A percentile compares a stretch with the other conserved stretches of the same genome.
These are phyloP conservation scores for Macropus fuliginosus DNA, from an alignment of 2,797 vertebrate species.

Conservation along the genomic window DNA sequence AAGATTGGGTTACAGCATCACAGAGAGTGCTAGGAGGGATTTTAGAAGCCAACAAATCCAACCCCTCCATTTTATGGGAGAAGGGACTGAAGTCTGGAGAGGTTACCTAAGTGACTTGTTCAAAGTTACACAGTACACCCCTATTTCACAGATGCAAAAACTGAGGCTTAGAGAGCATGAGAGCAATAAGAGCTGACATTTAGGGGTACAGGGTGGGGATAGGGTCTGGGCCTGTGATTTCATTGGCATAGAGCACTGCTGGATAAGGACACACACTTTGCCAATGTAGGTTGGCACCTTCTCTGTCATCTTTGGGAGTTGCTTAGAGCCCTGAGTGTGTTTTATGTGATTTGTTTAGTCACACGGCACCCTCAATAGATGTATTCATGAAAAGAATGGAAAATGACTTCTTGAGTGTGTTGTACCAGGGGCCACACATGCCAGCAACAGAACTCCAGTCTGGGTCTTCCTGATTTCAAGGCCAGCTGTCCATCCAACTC, in stretches of 20 bases:
- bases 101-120: not conserved
- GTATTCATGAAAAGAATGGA: not conserved
- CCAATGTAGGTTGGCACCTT: not conserved
- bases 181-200: not conserved
- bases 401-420: not conserved
- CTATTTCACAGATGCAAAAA: not conserved
- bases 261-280: not conserved
- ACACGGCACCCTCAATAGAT: not conserved
- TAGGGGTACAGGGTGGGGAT: not conserved
- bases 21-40: not conserved
- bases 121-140: not conserved
- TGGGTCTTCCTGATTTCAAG: no score
- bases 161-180: not conserved
- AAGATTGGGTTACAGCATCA: not conserved
- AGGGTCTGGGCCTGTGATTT: not conserved
- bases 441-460: not conserved
- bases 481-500: no score
- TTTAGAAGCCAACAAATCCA: not conserved
- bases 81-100: not conserved
- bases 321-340: not conserved
- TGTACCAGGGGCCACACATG: not conserved
- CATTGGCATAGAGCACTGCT: not conserved
- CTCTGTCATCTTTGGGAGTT: not conserved
- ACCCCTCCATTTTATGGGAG: not conserved
- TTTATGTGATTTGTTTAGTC: not conserved